Percentiles rank a stretch among this genome's conserved stretches.
These are phyloP conservation scores for Dreissena rostriformis DNA, from an alignment of 1,140 invertebrate genomes.

Conservation along the genomic window DNA sequence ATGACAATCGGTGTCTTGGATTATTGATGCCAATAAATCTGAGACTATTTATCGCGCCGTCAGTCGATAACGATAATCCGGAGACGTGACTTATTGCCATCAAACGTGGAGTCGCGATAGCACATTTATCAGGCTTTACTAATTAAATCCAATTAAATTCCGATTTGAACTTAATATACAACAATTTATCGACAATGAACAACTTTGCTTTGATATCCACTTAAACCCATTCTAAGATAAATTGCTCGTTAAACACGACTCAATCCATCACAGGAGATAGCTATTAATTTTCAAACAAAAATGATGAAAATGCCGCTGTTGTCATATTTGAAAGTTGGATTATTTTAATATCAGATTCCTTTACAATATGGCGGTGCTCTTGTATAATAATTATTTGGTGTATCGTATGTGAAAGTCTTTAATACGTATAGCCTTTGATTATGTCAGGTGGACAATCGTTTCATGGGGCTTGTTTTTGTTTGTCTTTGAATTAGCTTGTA, in stretches of 20 bases:
- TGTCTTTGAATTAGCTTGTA: too few relatives aligned
- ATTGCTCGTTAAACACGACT: slow-evolving; percentile 46
- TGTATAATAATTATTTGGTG: too few relatives aligned
- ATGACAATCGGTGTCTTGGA: too few relatives aligned
- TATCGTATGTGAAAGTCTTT: too few relatives aligned
- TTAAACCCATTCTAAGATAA: slow-evolving; percentile 50
- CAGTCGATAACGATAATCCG: slow-evolving; percentile 39
- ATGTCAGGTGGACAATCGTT: too few relatives aligned
- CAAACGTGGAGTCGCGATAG: background rate
- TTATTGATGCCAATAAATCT: background rate
- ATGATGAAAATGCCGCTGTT: slow-evolving; percentile 47
- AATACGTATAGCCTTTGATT: too few relatives aligned
- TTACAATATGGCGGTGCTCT: background rate
- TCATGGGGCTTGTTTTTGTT: too few relatives aligned
- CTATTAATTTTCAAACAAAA: slow-evolving; percentile 50
- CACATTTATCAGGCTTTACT: slow-evolving; percentile 26
- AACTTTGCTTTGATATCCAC: slow-evolving; percentile 22
- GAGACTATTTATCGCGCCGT: slow-evolving; percentile 9
- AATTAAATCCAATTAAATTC: slow-evolving; percentile 49
- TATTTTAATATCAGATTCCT: background rate
- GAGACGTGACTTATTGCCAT: slow-evolving; percentile 50
- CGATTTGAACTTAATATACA: slow-evolving; percentile 46
- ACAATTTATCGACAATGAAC: slow-evolving; percentile 42
- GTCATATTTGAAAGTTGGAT: background rate
- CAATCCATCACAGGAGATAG: slow-evolving; percentile 35